Percentiles rank a stretch among this genome's conserved stretches.
Evolutionary conservation across 2,888 invertebrate species (phyloP).

Genomic region (Pseudococcus viburni): DNA sequence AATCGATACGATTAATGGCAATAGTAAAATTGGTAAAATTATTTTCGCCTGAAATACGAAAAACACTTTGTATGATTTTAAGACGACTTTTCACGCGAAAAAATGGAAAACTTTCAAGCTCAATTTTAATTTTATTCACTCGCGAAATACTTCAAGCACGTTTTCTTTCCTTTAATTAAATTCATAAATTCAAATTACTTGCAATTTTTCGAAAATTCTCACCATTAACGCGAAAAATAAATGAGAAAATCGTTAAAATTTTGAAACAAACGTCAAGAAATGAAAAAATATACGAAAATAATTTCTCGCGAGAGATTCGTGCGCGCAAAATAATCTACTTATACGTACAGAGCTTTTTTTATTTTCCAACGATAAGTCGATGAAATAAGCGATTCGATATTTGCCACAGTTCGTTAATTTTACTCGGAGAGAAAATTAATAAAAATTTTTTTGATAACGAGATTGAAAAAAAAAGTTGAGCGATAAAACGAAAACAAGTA

Average conservation of each 20-base stretch:
- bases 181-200: background rate
- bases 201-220: background rate
- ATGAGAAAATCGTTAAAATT: background rate
- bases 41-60: background rate
- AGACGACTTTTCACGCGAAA: background rate
- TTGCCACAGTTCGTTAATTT: constrained; percentile 17
- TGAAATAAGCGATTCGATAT: background rate
- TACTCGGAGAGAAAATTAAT: background rate
- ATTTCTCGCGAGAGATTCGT: background rate
- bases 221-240: background rate
- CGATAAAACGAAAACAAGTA: constrained; percentile 7
- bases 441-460: background rate
- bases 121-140: background rate
- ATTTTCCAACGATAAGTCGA: background rate
- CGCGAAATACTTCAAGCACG: background rate
- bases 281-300: background rate
- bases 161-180: background rate
- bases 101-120: background rate
- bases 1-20: background rate
- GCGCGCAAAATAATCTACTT: background rate
- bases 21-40: background rate
- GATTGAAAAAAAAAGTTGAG: background rate
- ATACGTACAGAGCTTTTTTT: background rate
- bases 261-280: no score
- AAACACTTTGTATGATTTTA: background rate